Base-by-base conservation (phyloP, 2,113 vertebrate species). In the Hippolais icterina region DNA sequence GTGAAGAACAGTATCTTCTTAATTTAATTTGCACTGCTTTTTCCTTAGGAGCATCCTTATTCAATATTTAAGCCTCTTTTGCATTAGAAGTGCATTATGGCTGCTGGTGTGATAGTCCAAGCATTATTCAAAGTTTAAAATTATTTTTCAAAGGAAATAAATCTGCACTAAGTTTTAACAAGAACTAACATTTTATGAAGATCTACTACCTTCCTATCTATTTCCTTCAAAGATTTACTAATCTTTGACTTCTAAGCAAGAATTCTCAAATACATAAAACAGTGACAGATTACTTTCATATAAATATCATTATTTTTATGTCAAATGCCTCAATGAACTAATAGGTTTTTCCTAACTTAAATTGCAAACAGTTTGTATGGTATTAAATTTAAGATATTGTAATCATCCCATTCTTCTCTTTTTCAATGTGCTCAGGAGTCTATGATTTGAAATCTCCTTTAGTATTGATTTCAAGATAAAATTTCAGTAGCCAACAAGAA, bases 401-500 rank as follows among this genome's bases (percentile, higher is more conserved):
- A 76, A 15, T 63, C 22, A 35, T 46, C 35, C n/a, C 35, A 28
- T 68, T 80, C 35, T 42, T 77, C 31, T 39, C 23, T 50, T 90
- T 85, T 65, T 50, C 16, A 63, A 8, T 22, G 15, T 57, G 33
- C 37, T 93, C 33, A 11, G 23, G 46, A 84, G 39, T 60, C 54
- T 70, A 54, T 39, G 9, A 28, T 31, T 77, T 77, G 37, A 47
- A 76, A 53, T 69, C 23, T 87, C 35, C 35, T 60, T 69, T 46
- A 39, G 27, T 46, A 87, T 28, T 78, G 33, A 85, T 85, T 91
- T 95, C 75, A 94, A 94, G 64, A 93, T 77, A 92, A 89, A 96
- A 85, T 83, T 75, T 94, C 83, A 69, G 65, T 89, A 97, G 82
- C 72, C 91, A 97, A 49, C 7, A 4, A 83, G 90, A 83, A 97